A percentile compares a stretch with the other conserved stretches of the same genome.
Evolutionary conservation across 2,797 vertebrate species (phyloP).

Genomic region (Onychomys torridus): DNA sequence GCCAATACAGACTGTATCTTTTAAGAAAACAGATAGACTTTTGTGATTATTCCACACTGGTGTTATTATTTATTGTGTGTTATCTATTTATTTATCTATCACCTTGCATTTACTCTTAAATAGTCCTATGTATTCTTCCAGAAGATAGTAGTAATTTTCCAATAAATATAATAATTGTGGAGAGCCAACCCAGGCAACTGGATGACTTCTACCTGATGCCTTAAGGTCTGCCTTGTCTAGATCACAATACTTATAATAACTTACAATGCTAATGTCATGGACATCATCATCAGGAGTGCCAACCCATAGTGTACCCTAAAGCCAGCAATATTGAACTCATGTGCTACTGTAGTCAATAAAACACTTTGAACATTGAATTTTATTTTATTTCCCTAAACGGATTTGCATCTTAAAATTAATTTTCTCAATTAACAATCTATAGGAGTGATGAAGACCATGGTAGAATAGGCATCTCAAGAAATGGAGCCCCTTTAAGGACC

Average conservation of each 20-base stretch:
- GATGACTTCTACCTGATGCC: background rate
- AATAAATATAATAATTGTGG: background rate
- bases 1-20: background rate
- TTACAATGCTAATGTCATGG: too few species aligned
- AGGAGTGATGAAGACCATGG: fast-evolving
- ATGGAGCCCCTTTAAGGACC: background rate
- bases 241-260: background rate
- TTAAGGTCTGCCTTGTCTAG: background rate
- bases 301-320: fast-evolving
- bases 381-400: background rate
- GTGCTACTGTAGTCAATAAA: background rate
- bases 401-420: background rate
- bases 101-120: background rate
- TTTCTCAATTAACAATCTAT: background rate
- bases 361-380: background rate
- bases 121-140: background rate
- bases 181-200: background rate
- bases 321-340: too few species aligned
- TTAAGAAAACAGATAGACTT: background rate
- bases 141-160: background rate
- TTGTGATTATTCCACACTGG: background rate
- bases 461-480: background rate
- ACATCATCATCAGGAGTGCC: fast-evolving
- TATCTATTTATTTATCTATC: background rate
- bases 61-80: background rate